Conservation (phyloP, 2,888 invertebrate species). For the Tetranychus piercei region DNA sequence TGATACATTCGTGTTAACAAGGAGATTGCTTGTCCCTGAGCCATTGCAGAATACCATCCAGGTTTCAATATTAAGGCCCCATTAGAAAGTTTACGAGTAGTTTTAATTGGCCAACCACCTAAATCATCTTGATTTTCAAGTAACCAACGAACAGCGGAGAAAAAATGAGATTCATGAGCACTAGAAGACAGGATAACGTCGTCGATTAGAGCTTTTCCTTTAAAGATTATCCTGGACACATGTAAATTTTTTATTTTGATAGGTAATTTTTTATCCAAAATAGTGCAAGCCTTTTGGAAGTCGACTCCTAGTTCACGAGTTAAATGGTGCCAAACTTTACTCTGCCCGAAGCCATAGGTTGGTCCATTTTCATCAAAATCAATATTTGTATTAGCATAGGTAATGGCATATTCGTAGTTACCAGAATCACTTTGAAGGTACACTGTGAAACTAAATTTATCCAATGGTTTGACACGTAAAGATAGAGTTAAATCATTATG, state of each 20-base stretch:
- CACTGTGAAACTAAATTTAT: too few relatives aligned
- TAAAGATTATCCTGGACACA: conserved; percentile 33
- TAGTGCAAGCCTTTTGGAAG: conserved; percentile 61
- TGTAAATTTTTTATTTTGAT: conserved; percentile 23
- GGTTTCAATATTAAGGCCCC: conserved; percentile 54
- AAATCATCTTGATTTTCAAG: conserved; percentile 60
- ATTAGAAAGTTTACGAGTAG: conserved; percentile 46
- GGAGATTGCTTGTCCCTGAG: conserved; percentile 83
- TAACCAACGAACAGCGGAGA: conserved; percentile 82
- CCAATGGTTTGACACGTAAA: too few relatives aligned
- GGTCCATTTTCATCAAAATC: conserved; percentile 32
- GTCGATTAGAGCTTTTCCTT: conserved; percentile 53
- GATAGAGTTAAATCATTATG: too few relatives aligned
- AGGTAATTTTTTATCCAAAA: conserved; percentile 23
- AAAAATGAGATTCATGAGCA: conserved; percentile 76
- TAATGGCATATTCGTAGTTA: too few relatives aligned
- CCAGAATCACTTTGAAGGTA: too few relatives aligned
- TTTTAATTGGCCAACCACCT: conserved; percentile 87
- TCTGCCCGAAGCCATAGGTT: conserved; percentile 23
- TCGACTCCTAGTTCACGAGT: conserved; percentile 75
- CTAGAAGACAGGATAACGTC: conserved; percentile 58
- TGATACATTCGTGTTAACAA: conserved; percentile 76
- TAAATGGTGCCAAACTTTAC: conserved; percentile 48
- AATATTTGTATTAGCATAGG: too few relatives aligned
- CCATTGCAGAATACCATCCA: conserved; percentile 96